Evolutionary conservation across 1,140 invertebrate genomes (phyloP).

Genomic region (Hyposmocoma kahamanoa): DNA sequence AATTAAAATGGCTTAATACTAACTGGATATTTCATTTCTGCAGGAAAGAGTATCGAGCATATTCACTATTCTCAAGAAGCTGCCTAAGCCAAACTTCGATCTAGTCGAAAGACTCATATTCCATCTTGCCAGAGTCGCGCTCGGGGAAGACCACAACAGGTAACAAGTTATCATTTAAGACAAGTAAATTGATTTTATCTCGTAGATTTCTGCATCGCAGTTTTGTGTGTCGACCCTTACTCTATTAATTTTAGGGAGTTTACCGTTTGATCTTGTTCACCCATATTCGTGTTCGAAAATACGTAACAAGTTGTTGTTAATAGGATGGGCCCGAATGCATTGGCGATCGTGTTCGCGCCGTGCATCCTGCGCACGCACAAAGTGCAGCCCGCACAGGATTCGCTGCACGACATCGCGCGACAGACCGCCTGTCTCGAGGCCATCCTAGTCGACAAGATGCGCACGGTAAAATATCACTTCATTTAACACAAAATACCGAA

Average conservation of each 20-base stretch:
- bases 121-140: conserved; percentile 91
- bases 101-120: conserved; percentile 94
- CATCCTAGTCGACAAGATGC: conserved; percentile 84
- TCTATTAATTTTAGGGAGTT: no score
- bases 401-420: conserved; percentile 85
- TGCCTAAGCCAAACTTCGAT: conserved; percentile 93
- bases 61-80: conserved; percentile 90
- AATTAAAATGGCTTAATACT: no score
- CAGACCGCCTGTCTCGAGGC: conserved; percentile 91
- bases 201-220: no score
- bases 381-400: conserved; percentile 90
- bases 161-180: no score
- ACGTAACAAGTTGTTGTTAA: no score
- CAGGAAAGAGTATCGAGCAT: conserved; percentile 88
- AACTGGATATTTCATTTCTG: conserved; percentile 22
- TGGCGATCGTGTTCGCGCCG: conserved; percentile 96
- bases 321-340: conserved; percentile 91
- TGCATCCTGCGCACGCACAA: conserved; percentile 93
- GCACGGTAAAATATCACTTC: conserved; percentile 37
- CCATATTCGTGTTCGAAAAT: no score
- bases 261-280: no score
- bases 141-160: conserved; percentile 89
- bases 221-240: no score
- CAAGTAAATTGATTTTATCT: no score
- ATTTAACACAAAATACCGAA: no score